phyloP scores from a whole-genome alignment of 1,140 invertebrate genomes.

The Nasonia longicornis region DNA sequence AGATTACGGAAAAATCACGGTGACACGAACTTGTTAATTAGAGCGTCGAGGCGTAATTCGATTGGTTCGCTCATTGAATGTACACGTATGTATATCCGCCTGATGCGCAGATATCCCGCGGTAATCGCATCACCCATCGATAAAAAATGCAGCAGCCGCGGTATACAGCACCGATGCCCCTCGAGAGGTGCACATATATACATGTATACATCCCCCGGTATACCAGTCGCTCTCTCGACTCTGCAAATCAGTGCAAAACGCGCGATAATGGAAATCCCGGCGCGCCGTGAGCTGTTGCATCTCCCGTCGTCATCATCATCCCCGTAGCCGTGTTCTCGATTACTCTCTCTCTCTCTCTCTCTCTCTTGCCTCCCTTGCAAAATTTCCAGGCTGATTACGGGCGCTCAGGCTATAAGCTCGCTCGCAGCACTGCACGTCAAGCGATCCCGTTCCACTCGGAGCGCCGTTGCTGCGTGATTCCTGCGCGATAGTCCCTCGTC shows the following conservation, averaged over 20 bases:
- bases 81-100: too few species aligned
- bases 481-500: background rate
- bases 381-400: constrained; percentile 35
- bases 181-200: too few species aligned
- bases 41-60: background rate
- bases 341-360: background rate
- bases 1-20: too few species aligned
- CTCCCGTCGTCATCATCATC: background rate
- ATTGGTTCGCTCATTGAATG: background rate
- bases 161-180: too few species aligned
- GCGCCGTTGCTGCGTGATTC: background rate
- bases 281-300: background rate
- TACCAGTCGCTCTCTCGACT: too few species aligned
- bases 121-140: too few species aligned
- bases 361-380: background rate
- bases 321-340: background rate
- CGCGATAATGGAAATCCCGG: constrained; percentile 1
- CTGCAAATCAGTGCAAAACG: background rate
- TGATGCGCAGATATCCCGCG: background rate
- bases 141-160: too few species aligned
- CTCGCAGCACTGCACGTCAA: background rate
- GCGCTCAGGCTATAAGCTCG: background rate
- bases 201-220: too few species aligned
- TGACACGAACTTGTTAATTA: background rate
- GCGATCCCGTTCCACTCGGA: background rate